A percentile compares a stretch with the other conserved stretches of the same genome.
Conservation (phyloP, 2,797 vertebrate species). For the Kryptolebias ocellatus region DNA sequence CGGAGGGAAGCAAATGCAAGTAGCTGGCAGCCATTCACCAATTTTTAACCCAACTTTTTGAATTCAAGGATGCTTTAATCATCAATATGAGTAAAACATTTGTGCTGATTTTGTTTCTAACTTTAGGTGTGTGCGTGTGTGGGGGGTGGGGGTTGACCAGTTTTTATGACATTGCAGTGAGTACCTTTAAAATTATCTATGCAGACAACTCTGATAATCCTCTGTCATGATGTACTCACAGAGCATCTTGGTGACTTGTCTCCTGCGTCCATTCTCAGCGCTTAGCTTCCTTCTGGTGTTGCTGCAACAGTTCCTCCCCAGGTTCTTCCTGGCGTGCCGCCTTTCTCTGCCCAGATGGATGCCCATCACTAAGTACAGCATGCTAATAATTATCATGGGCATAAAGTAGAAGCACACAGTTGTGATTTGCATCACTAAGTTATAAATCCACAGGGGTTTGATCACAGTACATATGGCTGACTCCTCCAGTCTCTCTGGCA, state of each 20-base stretch:
- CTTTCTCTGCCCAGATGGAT: conserved; percentile 75
- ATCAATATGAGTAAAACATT: too few relatives aligned
- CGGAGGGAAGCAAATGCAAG: too few relatives aligned
- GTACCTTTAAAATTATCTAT: conserved; percentile 22
- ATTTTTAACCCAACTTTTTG: too few relatives aligned
- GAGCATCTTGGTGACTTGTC: conserved; percentile 86
- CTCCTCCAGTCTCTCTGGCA: conserved; percentile 77
- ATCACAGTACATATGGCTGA: conserved; percentile 84
- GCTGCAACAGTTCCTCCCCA: conserved; percentile 60
- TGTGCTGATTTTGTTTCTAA: too few relatives aligned
- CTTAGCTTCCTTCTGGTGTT: conserved; percentile 67
- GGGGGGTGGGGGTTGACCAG: too few relatives aligned
- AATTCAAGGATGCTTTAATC: too few relatives aligned
- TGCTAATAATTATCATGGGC: conserved; percentile 82
- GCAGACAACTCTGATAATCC: not conserved
- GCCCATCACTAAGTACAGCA: conserved; percentile 83
- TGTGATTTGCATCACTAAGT: conserved; percentile 85
- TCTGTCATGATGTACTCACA: conserved; percentile 64
- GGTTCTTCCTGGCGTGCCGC: conserved; percentile 39
- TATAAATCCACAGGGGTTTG: conserved; percentile 85
- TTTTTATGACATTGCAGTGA: too few relatives aligned
- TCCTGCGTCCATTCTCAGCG: conserved; percentile 71
- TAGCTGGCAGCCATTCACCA: too few relatives aligned
- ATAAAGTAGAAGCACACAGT: conserved; percentile 84
- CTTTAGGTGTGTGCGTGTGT: too few relatives aligned